Conservation (phyloP, 2,113 vertebrate genomes). For the Oenanthe oenanthe region DNA sequence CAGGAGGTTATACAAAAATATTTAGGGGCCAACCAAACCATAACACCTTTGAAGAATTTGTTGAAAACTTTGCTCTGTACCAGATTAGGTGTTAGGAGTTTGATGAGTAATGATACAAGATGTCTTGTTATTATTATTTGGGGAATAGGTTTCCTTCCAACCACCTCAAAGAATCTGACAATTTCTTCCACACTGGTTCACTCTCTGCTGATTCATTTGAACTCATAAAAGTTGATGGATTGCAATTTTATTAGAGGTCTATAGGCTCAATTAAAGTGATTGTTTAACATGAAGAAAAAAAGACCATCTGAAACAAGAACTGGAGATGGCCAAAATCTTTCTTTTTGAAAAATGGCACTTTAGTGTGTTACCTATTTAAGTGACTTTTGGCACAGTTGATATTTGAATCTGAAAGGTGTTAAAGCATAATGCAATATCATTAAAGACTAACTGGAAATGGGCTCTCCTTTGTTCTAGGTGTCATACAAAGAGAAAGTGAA, state of each 20-base stretch:
- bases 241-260: background rate
- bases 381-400: background rate
- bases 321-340: background rate
- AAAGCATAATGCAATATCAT: background rate
- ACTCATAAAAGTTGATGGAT: background rate
- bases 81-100: background rate
- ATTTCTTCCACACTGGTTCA: background rate
- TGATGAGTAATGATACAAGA: background rate
- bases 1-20: background rate
- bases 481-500: background rate
- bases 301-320: background rate
- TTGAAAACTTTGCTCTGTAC: conserved; percentile 12
- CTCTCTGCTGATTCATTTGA: background rate
- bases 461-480: background rate
- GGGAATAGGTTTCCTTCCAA: background rate
- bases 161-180: background rate
- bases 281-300: background rate
- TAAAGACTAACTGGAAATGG: background rate
- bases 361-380: background rate
- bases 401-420: background rate
- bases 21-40: background rate
- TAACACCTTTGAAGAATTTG: background rate
- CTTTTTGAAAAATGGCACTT: background rate
- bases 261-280: background rate
- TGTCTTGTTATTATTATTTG: background rate